Evolutionary conservation across 2,888 invertebrate genomes (phyloP), one percentile per base, ranked within the genome.

Genomic region (Apeira syringaria): DNA sequence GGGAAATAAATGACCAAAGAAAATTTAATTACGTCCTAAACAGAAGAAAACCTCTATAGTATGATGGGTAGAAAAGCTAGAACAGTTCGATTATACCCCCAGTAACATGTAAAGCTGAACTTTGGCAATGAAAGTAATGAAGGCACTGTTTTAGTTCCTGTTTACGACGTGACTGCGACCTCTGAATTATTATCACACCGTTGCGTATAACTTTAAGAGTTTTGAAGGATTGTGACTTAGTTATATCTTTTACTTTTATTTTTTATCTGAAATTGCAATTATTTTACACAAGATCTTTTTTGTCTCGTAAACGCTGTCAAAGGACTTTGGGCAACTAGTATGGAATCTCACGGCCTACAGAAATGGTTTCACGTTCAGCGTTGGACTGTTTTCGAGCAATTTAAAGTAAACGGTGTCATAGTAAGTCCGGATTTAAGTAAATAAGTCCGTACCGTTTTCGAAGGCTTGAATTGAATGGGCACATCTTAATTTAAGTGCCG

Each of bases 71-170:
- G n/a, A n/a, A n/a, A n/a, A n/a, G n/a, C n/a, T n/a, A n/a, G 74
- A 76, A 75, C 73, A 72, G 72, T 69, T 77, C 66, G 69, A 73
- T 75, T 75, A 70, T 66, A 72, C 68, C 61, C 43, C 52, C 47
- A 45, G 60, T 64, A 65, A 70, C 62, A 53, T 66, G 64, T 61
- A 61, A 58, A 65, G 61, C 63, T 65, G 58, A 73, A 76, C 68
- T 71, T 74, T 34, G 56, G 48, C 61, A 55, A 65, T 68, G 67
- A 66, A 71, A 67, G 64, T 70, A 68, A 73, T 67, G 62, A 61
- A 61, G 52, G 50, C 53, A 58, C 52, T 58, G 67, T 65, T 70
- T 68, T 65, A 68, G 67, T 66, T 68, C 50, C 56, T 57, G 51
- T 64, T 68, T 62, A 65, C 64, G 64, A 65, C 64, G 59, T 67